These are phyloP conservation scores for Plectropomus leopardus DNA, from an alignment of 2,113 vertebrate species.

Conservation along the genomic window DNA sequence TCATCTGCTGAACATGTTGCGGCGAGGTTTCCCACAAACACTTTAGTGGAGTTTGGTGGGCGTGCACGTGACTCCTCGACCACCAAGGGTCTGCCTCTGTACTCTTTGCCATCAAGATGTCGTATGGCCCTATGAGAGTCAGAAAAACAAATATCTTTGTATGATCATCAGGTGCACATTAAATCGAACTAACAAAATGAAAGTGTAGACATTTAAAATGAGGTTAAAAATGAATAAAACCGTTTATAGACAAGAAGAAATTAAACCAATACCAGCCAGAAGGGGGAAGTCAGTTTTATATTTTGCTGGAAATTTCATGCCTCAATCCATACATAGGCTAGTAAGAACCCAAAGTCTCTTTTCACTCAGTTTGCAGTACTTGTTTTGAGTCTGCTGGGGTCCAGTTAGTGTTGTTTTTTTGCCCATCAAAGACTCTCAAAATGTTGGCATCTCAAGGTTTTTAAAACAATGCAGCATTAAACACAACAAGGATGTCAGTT, in stretches of 20 bases:
- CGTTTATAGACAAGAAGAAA: not conserved
- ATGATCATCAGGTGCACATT: not conserved
- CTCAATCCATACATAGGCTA: too few species aligned
- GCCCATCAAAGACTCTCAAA: not conserved
- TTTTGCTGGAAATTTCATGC: not conserved
- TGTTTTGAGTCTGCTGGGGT: not conserved
- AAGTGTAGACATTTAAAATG: not conserved
- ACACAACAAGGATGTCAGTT: not conserved
- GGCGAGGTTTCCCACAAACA: slow-evolving; percentile 96
- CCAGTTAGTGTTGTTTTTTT: not conserved
- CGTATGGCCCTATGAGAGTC: slow-evolving; percentile 86
- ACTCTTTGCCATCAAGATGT: slow-evolving; percentile 92
- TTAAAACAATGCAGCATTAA: not conserved
- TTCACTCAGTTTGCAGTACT: not conserved
- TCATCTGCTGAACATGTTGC: slow-evolving; percentile 92
- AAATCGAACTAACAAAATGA: not conserved
- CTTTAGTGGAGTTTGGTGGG: slow-evolving; percentile 94
- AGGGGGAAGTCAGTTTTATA: not conserved
- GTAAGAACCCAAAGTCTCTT: not conserved
- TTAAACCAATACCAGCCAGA: not conserved
- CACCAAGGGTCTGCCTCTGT: slow-evolving; percentile 91
- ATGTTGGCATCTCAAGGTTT: not conserved
- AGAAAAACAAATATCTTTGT: not conserved
- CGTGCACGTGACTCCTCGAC: slow-evolving; percentile 94
- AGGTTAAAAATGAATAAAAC: not conserved